Evolutionary conservation across 1,140 invertebrate species (phyloP).

Genomic region (Patella vulgata): DNA sequence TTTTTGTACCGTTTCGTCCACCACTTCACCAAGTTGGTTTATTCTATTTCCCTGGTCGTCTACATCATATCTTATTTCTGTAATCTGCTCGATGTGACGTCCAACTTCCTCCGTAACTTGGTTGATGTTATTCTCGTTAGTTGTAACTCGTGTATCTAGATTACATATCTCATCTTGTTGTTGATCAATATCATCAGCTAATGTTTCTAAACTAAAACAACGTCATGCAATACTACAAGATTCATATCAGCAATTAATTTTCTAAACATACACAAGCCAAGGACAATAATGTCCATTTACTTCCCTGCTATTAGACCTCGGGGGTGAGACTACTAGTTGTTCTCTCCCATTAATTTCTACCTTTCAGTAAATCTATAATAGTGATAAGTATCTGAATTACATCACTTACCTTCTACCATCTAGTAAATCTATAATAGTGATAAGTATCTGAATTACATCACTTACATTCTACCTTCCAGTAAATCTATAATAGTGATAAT

Average conservation of each 20-base stretch:
- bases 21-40: slow-evolving; percentile 15
- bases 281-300: too few species aligned
- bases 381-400: too few species aligned
- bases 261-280: not conserved
- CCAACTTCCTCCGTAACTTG: slow-evolving; percentile 8
- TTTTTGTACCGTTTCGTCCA: slow-evolving; percentile 28
- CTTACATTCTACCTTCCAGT: too few species aligned
- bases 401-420: too few species aligned
- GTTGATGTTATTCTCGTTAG: slow-evolving; percentile 21
- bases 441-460: not conserved
- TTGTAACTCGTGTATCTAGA: slow-evolving; percentile 15
- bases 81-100: slow-evolving; percentile 13
- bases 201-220: slow-evolving; percentile 21
- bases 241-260: not conserved
- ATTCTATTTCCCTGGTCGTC: slow-evolving; percentile 15
- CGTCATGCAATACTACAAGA: not conserved
- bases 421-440: not conserved
- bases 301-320: too few species aligned
- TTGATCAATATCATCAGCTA: slow-evolving; percentile 13
- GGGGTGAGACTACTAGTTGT: too few species aligned
- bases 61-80: slow-evolving; percentile 18
- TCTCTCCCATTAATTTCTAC: too few species aligned
- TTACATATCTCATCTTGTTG: slow-evolving; percentile 18
- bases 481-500: too few species aligned
- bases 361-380: too few species aligned